phyloP scores from a whole-genome alignment of 2,113 vertebrate genomes.

The Nothobranchius kuhntae region DNA sequence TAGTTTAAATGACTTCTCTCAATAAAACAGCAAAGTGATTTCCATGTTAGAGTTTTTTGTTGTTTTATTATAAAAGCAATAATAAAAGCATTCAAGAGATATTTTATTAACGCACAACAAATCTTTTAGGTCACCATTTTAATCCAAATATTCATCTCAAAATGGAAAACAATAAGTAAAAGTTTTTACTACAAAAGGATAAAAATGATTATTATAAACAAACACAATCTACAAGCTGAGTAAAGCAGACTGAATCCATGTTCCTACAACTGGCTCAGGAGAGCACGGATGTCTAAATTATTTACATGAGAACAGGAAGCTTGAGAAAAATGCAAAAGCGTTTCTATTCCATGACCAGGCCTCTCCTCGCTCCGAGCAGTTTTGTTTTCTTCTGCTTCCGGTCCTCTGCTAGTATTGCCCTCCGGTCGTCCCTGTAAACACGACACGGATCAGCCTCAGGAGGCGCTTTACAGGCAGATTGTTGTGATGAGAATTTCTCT shows the following conservation, averaged over 20 bases:
- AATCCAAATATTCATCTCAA: neutral
- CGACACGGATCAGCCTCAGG: neutral
- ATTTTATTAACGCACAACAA: no score
- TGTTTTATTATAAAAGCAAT: neutral
- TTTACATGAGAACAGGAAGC: slow-evolving; percentile 36
- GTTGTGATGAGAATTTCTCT: neutral
- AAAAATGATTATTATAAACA: no score
- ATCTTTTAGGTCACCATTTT: neutral
- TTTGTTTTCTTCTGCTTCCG: slow-evolving; percentile 87
- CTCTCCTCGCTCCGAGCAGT: slow-evolving; percentile 81
- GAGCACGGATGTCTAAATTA: slow-evolving; percentile 20
- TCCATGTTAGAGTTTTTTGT: neutral
- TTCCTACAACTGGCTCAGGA: neutral
- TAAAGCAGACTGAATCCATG: neutral
- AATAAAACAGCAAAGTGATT: neutral
- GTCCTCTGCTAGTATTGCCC: slow-evolving; percentile 72
- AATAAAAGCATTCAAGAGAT: neutral
- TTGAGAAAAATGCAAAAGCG: neutral
- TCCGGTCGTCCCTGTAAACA: slow-evolving; percentile 81
- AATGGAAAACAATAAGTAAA: no score
- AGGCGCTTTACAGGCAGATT: neutral
- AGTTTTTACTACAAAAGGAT: no score
- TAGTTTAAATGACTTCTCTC: neutral
- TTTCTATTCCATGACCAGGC: slow-evolving; percentile 72
- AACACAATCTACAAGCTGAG: neutral